Percentiles rank a stretch among this genome's conserved stretches.
Conservation (phyloP, 2,888 invertebrate genomes). For the Eulithis testata region DNA sequence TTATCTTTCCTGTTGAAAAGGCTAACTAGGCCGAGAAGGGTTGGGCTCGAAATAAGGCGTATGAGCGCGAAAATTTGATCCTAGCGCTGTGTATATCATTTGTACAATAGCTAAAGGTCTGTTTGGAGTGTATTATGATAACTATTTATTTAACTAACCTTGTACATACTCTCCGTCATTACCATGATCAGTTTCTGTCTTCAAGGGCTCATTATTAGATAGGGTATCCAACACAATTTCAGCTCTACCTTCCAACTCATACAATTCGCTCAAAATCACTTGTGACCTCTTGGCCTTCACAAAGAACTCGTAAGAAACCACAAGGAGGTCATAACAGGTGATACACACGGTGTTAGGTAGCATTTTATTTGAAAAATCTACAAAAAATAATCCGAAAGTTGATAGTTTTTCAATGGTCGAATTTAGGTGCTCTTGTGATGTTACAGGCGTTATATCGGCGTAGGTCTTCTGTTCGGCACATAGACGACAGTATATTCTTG, state of each 20-base stretch:
- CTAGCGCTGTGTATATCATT: not conserved
- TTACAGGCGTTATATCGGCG: conserved; percentile 8
- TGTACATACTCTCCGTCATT: conserved; percentile 7
- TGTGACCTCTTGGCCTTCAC: conserved; percentile 22
- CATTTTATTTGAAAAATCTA: conserved; percentile 28
- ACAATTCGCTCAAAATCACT: conserved; percentile 13
- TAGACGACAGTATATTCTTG: conserved; percentile 19
- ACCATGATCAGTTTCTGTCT: conserved; percentile 8
- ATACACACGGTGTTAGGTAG: conserved; percentile 25
- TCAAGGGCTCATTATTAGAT: conserved; percentile 3
- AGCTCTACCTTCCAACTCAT: not conserved
- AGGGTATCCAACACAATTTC: conserved; percentile 3
- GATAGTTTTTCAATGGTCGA: conserved; percentile 19
- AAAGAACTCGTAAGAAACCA: conserved; percentile 21
- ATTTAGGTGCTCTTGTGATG: not conserved
- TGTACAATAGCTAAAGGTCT: not conserved
- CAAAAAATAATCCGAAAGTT: conserved; percentile 11
- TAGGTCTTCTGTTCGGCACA: conserved; percentile 24
- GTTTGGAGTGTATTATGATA: no score
- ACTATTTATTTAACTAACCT: not conserved
- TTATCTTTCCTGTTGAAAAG: no score
- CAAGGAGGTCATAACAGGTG: conserved; percentile 15
- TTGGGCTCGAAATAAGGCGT: no score
- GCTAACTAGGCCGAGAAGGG: no score
- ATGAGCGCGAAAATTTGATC: no score